These are phyloP conservation scores for Philaenus spumarius DNA, from an alignment of 1,140 invertebrate genomes.

Conservation along the genomic window DNA sequence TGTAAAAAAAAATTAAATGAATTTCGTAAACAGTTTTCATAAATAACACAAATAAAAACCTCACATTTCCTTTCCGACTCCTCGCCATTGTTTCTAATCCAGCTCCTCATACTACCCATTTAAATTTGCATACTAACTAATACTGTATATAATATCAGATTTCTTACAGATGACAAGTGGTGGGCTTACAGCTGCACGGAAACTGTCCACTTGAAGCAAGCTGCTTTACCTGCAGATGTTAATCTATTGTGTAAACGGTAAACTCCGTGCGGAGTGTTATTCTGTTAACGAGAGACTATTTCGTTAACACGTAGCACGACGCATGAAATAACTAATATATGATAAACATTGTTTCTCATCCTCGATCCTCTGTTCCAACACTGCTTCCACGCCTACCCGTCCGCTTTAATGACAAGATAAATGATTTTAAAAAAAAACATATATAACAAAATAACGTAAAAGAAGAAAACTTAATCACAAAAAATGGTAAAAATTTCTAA, in stretches of 20 bases:
- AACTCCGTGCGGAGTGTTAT: background rate
- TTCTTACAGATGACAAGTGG: conserved; percentile 16
- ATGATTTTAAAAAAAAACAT: conserved; percentile 2
- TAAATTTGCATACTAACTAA: conserved; percentile 6
- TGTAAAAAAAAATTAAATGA: too few species aligned
- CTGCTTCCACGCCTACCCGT: background rate
- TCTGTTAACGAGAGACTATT: too few species aligned
- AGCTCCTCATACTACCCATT: too few species aligned
- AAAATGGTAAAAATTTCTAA: conserved; percentile 10
- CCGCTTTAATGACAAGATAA: conserved; percentile 14
- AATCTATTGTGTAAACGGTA: background rate
- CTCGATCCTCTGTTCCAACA: background rate
- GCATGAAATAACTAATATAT: too few species aligned
- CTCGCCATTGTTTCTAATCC: too few species aligned
- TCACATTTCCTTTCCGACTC: too few species aligned
- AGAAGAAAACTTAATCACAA: conserved; percentile 18
- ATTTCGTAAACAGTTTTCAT: too few species aligned
- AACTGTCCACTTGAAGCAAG: too few species aligned
- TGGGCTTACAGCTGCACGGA: background rate
- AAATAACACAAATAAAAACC: too few species aligned
- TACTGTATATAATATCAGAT: conserved; percentile 18
- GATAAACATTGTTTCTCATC: too few species aligned
- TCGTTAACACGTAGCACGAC: too few species aligned
- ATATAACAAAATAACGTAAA: conserved; percentile 5
- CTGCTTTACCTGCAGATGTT: too few species aligned